Base-by-base conservation (phyloP, 1,140 invertebrate species). In the Notospermus geniculatus region DNA sequence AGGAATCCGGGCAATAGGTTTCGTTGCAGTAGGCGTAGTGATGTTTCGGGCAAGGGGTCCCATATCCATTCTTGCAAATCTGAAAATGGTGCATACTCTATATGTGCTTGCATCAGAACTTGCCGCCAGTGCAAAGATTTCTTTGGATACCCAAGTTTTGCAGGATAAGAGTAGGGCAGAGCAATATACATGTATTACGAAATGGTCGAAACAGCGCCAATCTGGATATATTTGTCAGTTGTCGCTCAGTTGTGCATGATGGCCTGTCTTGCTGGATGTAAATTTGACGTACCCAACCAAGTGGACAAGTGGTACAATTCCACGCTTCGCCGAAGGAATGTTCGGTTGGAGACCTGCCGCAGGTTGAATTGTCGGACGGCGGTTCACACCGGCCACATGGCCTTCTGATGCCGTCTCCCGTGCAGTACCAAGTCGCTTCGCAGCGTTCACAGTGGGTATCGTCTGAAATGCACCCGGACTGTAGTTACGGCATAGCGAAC, bases 11-110 rank as follows among this genome's bases (percentile, higher is more conserved):
- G 59, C 73, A 75, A 46, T 63, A 64, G 17, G 65, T 68, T 27
- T 61, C 64, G 54, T 68, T 72, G 61, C 73, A 75, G 25, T 53
- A 46, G 11, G 64, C 62, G 30, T 69, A 71, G 41, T 65, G 57
- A 28, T 57, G 60, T 2, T 66, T 60, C 23, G 61, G 60, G 59
- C 69, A 72, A 0, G 67, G 66, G 1, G 56, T 60, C 36, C 69
- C 71, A 52, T 69, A 69, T 1, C 73, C 73, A 30, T 72, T 57
- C 29, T 66, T 64, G 54, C 73, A 75, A 25, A 70, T 70, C 73
- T 75, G 55, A 11, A 32, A 29, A 2, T 19, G 52, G 32, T 56
- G 23, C 29, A 57, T 17, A 23, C 11, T 11, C 13, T 11, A 53
- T 11, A 53, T 53, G 13, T 13, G 11, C 9, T 13, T 25, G 23